Base-by-base conservation (phyloP, 2,113 vertebrate genomes). In the Ivindomyrus marchei region DNA sequence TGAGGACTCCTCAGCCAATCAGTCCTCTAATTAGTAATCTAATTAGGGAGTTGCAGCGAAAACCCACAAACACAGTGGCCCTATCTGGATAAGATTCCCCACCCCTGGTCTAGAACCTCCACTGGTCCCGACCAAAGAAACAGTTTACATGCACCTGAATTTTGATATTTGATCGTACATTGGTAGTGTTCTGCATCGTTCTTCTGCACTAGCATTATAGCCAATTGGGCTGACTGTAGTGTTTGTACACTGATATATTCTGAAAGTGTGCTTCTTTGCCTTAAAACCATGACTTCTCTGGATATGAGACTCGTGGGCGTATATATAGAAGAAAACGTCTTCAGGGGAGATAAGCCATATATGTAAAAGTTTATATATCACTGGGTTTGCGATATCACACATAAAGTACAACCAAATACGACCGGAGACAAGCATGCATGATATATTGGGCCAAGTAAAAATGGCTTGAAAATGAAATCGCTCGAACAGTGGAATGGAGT, bases 291-390 rank as follows among this genome's bases (percentile, higher is more conserved):
- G 97, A 92, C 92, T 3, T 86, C 90, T 0, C 56, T 97, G 8
- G 94, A 97, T 87, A 92, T 97, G 9, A 91, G 85, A 10, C 92
- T 93, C 45, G 90, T 96, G 52, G 95, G 96, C n/a, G 93, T 95
- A 97, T 62, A 45, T 93, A 47, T 58, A 97, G 90, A 97, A 96
- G 90, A 95, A 93, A 66, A 87, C 92, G 0, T 94, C 94, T 45
- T 96, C 93, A 21, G 96, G 95, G 87, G 94, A 97, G 96, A 96
- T 97, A 92, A 93, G 93, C 19, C 46, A 13, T 9, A 6, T 87
- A 21, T 27, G 42, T 90, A 42, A 53, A 80, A 27, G 4, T 31
- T 46, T 62, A 46, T 46, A 24, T 84, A 53, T 56, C 19, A 56
- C 53, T 70, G 31, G 45, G 49, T n/a, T 24, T 42, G n/a, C 11